Evolutionary conservation across 2,113 vertebrate species (phyloP).

Genomic region (Amia ocellicauda): DNA sequence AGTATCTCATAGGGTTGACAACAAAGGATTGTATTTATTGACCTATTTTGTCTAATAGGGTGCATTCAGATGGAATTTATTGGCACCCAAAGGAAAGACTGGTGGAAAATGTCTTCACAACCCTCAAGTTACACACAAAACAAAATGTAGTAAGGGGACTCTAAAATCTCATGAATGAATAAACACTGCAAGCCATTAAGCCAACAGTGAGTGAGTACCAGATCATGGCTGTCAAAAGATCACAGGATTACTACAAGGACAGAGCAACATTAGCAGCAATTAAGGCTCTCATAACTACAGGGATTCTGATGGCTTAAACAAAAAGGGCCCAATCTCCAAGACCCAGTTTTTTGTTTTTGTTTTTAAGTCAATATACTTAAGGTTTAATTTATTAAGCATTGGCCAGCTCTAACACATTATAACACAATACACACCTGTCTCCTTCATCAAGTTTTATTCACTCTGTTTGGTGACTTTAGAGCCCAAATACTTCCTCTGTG

Average conservation of each 20-base stretch:
- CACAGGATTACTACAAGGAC: background rate
- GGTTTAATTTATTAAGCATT: no score
- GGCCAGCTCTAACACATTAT: no score
- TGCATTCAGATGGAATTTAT: background rate
- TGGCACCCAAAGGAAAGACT: background rate
- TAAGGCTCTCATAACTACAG: background rate
- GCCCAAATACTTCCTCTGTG: no score
- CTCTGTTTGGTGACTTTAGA: no score
- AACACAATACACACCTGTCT: no score
- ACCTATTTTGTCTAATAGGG: conserved; percentile 7
- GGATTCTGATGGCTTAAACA: conserved; percentile 17
- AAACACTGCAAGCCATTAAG: background rate
- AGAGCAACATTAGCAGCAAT: background rate
- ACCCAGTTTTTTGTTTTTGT: no score
- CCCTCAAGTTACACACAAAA: background rate
- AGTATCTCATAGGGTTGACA: background rate
- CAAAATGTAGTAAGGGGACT: background rate
- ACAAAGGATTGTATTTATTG: background rate
- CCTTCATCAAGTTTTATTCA: no score
- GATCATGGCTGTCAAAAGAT: background rate
- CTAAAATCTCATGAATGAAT: background rate
- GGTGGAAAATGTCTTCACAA: background rate
- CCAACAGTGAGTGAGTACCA: no score
- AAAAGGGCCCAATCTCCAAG: background rate
- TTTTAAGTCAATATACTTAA: no score